Conservation (phyloP, 1,140 invertebrate genomes). For the Dinothrombium tinctorium region DNA sequence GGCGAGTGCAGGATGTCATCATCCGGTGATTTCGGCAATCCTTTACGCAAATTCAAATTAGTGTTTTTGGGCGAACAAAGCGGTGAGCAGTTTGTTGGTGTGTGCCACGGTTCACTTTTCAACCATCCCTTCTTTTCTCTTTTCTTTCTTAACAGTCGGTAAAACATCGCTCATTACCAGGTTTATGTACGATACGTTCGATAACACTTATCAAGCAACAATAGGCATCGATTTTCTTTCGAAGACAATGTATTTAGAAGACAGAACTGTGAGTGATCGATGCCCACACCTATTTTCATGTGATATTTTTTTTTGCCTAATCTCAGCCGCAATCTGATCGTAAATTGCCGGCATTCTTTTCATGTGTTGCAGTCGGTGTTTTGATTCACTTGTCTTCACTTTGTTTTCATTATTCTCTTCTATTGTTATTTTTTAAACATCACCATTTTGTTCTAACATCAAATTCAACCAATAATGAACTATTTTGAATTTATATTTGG, state of each 20-base stretch:
- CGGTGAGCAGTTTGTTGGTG: constrained; percentile 38
- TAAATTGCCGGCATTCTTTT: too few species aligned
- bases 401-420: too few species aligned
- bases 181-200: constrained; percentile 99
- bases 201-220: constrained; percentile 99
- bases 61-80: constrained; percentile 98
- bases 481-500: background rate
- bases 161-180: constrained; percentile 98
- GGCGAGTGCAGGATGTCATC: constrained; percentile 39
- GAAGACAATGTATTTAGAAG: constrained; percentile 99
- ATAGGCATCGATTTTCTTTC: constrained; percentile 99
- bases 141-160: constrained; percentile 40
- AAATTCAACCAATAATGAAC: background rate
- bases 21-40: constrained; percentile 94
- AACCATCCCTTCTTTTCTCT: constrained; percentile 4
- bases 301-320: constrained; percentile 6
- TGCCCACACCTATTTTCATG: background rate
- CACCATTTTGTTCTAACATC: too few species aligned
- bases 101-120: background rate
- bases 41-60: constrained; percentile 93
- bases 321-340: too few species aligned
- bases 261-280: constrained; percentile 53
- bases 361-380: too few species aligned
- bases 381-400: too few species aligned
- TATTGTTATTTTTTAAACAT: too few species aligned